Percentiles rank a stretch among this genome's conserved stretches.
Conservation (phyloP, 2,797 vertebrate species). For the Erpetoichthys calabaricus region DNA sequence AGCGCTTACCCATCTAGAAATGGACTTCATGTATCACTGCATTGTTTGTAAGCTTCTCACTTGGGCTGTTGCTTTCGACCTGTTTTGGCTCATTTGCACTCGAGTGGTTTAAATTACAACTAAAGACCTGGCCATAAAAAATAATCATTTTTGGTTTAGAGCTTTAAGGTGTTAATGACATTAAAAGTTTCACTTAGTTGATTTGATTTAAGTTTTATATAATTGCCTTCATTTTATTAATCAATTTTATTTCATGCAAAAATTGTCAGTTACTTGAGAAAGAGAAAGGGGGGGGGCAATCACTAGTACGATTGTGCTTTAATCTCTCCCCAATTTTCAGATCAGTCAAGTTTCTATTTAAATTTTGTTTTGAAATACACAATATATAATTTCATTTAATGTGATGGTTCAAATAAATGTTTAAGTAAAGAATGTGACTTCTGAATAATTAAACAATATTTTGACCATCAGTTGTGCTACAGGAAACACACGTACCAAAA, state of each 20-base stretch:
- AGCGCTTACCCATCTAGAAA: slow-evolving; percentile 51
- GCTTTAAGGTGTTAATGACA: no score
- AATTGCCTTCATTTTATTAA: neutral
- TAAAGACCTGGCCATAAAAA: slow-evolving; percentile 57
- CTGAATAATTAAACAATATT: no score
- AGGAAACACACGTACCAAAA: no score
- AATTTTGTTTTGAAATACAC: no score
- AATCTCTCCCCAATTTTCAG: no score
- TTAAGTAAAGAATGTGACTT: no score
- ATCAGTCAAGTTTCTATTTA: no score
- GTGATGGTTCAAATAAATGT: no score
- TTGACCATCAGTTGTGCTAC: no score
- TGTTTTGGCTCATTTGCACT: slow-evolving; percentile 38
- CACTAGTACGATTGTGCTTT: no score
- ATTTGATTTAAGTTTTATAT: neutral
- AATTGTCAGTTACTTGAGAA: neutral
- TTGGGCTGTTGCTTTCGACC: slow-evolving; percentile 35
- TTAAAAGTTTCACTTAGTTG: slow-evolving; percentile 1
- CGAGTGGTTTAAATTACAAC: slow-evolving; percentile 48
- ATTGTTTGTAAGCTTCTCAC: slow-evolving; percentile 32
- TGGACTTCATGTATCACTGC: slow-evolving; percentile 35
- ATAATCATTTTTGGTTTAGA: slow-evolving; percentile 49
- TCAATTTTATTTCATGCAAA: neutral
- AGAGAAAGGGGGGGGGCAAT: no score
- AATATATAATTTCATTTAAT: no score